phyloP scores from a whole-genome alignment of 2,113 vertebrate genomes.

The Anolis sagrei region DNA sequence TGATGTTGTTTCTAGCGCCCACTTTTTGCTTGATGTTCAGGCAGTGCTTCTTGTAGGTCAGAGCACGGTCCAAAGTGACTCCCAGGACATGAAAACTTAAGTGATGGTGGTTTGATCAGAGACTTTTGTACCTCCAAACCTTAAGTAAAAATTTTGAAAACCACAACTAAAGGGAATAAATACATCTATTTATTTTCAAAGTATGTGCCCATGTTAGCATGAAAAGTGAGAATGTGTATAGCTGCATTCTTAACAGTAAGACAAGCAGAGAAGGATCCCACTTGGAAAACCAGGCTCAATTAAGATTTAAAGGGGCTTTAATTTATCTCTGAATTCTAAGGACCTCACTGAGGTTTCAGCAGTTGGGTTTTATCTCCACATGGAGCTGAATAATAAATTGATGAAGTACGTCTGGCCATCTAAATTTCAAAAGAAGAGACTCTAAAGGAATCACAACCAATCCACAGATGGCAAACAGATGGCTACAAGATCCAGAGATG shows the following conservation, averaged over 20 bases:
- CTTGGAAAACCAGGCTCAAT: slow-evolving; percentile 26
- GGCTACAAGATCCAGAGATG: slow-evolving; percentile 41
- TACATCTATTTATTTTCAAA: not conserved
- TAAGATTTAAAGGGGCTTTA: slow-evolving; percentile 32
- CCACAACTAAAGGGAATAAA: too few relatives aligned
- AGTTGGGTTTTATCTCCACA: slow-evolving; percentile 17
- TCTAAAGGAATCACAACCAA: slow-evolving; percentile 45
- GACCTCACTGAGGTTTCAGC: not conserved
- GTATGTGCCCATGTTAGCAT: not conserved
- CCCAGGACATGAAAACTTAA: too few relatives aligned
- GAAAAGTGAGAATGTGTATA: too few relatives aligned
- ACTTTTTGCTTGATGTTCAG: too few relatives aligned
- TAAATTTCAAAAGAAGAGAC: slow-evolving; percentile 33
- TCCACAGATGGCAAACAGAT: slow-evolving; percentile 67
- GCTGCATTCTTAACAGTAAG: not conserved
- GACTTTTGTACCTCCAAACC: not conserved
- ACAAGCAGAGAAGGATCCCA: not conserved
- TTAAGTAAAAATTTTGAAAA: not conserved
- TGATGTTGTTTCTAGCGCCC: too few relatives aligned
- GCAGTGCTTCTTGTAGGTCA: too few relatives aligned
- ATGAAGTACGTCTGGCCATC: slow-evolving; percentile 41
- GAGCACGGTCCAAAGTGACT: too few relatives aligned
- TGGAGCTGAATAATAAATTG: slow-evolving; percentile 30
- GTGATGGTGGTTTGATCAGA: too few relatives aligned
- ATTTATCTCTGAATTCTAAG: slow-evolving; percentile 40